Base-by-base conservation (phyloP, 2,797 vertebrate genomes). In the Intellagama lesueurii region DNA sequence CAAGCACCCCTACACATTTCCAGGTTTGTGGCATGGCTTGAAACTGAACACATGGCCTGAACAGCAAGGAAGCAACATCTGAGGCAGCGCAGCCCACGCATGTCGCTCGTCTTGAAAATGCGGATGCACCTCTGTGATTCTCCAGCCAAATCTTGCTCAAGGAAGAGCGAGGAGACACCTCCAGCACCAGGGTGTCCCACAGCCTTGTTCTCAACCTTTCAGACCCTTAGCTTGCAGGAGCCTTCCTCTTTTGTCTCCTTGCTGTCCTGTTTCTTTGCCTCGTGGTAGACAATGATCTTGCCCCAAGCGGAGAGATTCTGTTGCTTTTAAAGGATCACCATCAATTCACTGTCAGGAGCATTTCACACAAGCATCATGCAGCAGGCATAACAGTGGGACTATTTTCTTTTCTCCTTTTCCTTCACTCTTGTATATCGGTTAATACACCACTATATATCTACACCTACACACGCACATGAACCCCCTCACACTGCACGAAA, bases 11-110 rank as follows among this genome's bases (percentile, higher is more conserved):
- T 44, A 17, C 9, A 40, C 24, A 52, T 26, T 47, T 87, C 77
- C 28, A 14, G 28, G 44, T 87, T 70, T 52, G 66, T 68, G 76
- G 64, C 30, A 95, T 92, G 78, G 82, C 86, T 90, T 92, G 91
- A 90, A 89, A 92, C 94, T 89, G 93, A 93, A 94, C 30, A 64
- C 93, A 95, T 90, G 93, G 91, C 88, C 81, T 92, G 88, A 93
- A 95, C 95, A 94, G 94, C 93, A 96, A 95, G 94, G 92, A 94
- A 94, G 90, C 92, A 90, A 82, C 89, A 83, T 84, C 92, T 83
- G 87, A 94, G 91, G 92, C 89, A 93, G 77, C 28, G 60, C 90
- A 78, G 89, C 90, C 85, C 91, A 96, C 94, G 92, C 94, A 93
- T 93, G 89, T 90, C 89, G 91, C 93, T 93, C 91, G 93, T 84